Evolutionary conservation across 2,888 invertebrate species (phyloP).

Genomic region (Drosophila atroscutellata): DNA sequence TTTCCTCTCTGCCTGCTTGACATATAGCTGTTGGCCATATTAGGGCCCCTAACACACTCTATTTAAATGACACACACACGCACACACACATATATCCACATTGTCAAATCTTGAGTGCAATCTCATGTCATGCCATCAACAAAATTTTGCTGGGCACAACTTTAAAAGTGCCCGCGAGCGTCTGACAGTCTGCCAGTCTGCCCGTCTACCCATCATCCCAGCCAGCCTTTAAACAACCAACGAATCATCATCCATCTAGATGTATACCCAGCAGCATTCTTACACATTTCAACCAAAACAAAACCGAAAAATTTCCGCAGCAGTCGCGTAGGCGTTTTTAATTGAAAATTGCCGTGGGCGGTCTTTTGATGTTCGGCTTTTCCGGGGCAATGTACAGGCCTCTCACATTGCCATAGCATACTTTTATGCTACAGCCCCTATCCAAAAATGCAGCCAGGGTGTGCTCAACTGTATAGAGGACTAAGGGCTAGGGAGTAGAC

Average conservation of each 20-base stretch:
- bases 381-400: slow-evolving; percentile 6
- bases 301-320: slow-evolving; percentile 23
- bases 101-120: slow-evolving; percentile 68
- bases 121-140: slow-evolving; percentile 65
- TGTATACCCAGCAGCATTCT: slow-evolving; percentile 23
- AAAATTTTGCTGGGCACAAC: slow-evolving; percentile 38
- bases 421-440: slow-evolving; percentile 37
- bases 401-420: slow-evolving; percentile 38
- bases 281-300: slow-evolving; percentile 34
- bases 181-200: background rate
- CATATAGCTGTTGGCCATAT: slow-evolving; percentile 64
- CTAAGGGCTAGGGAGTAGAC: slow-evolving; percentile 2
- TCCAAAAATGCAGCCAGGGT: slow-evolving; percentile 45
- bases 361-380: slow-evolving; percentile 66
- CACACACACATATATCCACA: slow-evolving; percentile 5
- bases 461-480: slow-evolving; percentile 5
- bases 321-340: slow-evolving; percentile 69
- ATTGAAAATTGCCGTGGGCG: slow-evolving; percentile 77
- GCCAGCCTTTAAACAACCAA: background rate
- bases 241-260: background rate
- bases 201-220: background rate
- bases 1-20: slow-evolving; percentile 42
- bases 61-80: slow-evolving; percentile 1
- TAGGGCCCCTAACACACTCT: slow-evolving; percentile 2
- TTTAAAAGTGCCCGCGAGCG: slow-evolving; percentile 54